Base-by-base conservation (phyloP, 1,140 invertebrate species). In the Rhizoglyphus robini region DNA sequence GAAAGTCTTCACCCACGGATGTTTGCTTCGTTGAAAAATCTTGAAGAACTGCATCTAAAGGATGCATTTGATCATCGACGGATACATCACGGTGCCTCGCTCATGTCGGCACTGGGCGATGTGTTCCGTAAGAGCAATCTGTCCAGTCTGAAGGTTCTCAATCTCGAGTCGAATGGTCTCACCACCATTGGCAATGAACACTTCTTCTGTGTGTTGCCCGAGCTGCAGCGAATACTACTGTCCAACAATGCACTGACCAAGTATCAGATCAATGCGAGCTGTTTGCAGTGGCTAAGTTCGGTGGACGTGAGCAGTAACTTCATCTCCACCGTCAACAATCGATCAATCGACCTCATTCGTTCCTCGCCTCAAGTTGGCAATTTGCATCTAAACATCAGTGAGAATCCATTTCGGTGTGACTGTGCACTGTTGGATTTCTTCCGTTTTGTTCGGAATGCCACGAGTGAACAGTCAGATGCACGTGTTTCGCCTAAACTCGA, bases 371-470 rank as follows among this genome's bases (percentile, higher is more conserved):
- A 2, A n/a, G 13, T 29, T 20, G 51, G 51, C 20, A 8, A 8
- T 8, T 32, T 54, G 20, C 58, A 60, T 46, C 11, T 60, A 18
- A 32, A 60, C 29, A 18, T 60, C 15, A 23, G 15, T 20, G 32
- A 46, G 11, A 60, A 60, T 60, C 58, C 58, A 34, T 60, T 60
- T 27, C 3, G 27, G 23, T 60, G 58, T 60, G 58, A 60, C 36
- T 60, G 58, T 60, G 1, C 15, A 34, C 15, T 32, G 27, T 34
- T 34, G 3, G 15, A 18, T 23, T 60, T 60, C 27, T 60, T 29
- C 27, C 58, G 58, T n/a, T 60, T 32, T 34, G 2, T 60, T 27
- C 32, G 15, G 2, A 3, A 34, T n/a, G 8, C 13, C n/a, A 29
- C 15, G 23, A 2, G 27, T n/a, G 2, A 30, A 60, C 31, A 18